Evolutionary conservation across 2,797 vertebrate species (phyloP).

Genomic region (Hypotaenidia philippensis): DNA sequence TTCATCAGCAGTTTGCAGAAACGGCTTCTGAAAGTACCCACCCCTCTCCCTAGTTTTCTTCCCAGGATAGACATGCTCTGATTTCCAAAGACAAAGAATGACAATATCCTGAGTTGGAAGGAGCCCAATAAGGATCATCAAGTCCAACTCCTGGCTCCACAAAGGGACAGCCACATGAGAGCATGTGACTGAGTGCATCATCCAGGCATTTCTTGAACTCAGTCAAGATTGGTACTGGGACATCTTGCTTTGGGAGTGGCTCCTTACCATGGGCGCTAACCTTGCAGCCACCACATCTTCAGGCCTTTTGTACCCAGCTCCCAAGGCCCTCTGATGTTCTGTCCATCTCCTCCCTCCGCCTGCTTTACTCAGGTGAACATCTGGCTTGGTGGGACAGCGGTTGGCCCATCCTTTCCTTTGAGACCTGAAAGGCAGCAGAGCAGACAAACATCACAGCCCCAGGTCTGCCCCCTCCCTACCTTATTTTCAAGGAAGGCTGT

Average conservation of each 20-base stretch:
- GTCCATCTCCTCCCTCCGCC: not conserved
- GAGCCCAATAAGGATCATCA: no score
- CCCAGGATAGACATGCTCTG: no score
- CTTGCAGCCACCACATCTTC: accelerated
- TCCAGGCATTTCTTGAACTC: no score
- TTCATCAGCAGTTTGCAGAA: not conserved
- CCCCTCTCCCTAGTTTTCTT: not conserved
- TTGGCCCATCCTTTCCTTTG: not conserved
- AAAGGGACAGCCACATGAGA: no score
- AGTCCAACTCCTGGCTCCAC: no score
- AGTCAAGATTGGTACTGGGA: no score
- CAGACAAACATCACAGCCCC: not conserved
- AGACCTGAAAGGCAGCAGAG: not conserved
- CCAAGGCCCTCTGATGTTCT: not conserved
- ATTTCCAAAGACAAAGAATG: no score
- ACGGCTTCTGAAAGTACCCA: not conserved
- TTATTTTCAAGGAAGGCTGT: not conserved
- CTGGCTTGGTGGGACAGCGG: accelerated
- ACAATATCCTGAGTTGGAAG: no score
- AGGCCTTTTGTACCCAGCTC: not conserved
- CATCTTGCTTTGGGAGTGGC: accelerated
- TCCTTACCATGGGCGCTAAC: not conserved
- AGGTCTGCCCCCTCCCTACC: not conserved
- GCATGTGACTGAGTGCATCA: no score
- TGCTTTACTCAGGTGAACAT: not conserved